These are phyloP conservation scores for Drosophila simulans DNA, from an alignment of 1,140 invertebrate species.

Conservation along the genomic window DNA sequence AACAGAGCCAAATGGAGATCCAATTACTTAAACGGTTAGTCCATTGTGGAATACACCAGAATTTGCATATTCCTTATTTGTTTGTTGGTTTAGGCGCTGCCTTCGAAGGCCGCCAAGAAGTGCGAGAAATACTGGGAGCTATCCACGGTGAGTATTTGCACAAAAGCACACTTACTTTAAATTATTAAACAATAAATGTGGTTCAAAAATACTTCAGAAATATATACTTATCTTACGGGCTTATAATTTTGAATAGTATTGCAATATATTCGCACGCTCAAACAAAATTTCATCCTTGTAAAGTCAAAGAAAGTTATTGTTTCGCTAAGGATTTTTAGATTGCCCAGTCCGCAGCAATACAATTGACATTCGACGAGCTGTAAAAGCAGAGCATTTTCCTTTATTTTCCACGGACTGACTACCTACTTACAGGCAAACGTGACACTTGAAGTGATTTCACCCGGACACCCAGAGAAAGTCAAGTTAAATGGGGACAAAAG, in stretches of 20 bases:
- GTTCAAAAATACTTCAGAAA: too few species aligned
- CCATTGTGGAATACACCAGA: constrained; percentile 75
- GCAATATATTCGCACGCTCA: too few species aligned
- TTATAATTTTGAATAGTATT: too few species aligned
- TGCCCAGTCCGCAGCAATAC: constrained; percentile 6
- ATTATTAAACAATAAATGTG: too few species aligned
- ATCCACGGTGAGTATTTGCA: background rate
- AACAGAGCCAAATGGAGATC: constrained; percentile 82
- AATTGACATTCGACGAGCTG: constrained; percentile 29
- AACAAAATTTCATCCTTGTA: background rate
- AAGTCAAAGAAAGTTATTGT: background rate
- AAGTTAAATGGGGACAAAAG: constrained; percentile 49
- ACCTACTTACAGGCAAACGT: constrained; percentile 36
- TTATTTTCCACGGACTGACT: constrained; percentile 6
- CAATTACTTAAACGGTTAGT: constrained; percentile 84
- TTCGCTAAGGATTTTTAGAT: background rate
- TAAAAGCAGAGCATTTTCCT: constrained; percentile 25
- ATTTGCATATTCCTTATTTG: constrained; percentile 71
- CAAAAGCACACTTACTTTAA: background rate
- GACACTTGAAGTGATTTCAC: constrained; percentile 43
- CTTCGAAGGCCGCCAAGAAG: constrained; percentile 35
- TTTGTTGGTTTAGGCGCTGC: constrained; percentile 47
- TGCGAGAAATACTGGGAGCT: constrained; percentile 1
- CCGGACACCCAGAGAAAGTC: constrained; percentile 39
- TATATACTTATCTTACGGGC: too few species aligned